A percentile compares a stretch with the other conserved stretches of the same genome.
Evolutionary conservation across 2,888 invertebrate species (phyloP).

Genomic region (Allophyes oxyacanthae): DNA sequence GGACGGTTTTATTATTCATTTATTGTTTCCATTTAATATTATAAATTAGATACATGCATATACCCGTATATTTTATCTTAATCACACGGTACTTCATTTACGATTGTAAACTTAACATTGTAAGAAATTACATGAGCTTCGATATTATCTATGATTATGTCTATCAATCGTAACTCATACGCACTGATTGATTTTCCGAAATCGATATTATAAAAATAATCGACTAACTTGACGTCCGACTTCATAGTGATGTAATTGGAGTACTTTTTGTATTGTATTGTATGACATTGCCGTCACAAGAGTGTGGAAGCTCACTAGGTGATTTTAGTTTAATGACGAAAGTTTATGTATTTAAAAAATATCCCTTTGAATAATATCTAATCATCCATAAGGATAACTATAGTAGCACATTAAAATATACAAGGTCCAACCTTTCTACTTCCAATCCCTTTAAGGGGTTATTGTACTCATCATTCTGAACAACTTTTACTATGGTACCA

Average conservation of each 20-base stretch:
- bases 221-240: conserved; percentile 66
- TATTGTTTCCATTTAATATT: conserved; percentile 83
- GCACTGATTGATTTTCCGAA: conserved; percentile 52
- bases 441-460: too few species aligned
- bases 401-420: too few species aligned
- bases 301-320: conserved; percentile 53
- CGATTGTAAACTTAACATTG: conserved; percentile 65
- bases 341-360: conserved; percentile 2
- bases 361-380: too few species aligned
- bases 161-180: conserved; percentile 44
- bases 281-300: conserved; percentile 68
- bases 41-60: conserved; percentile 63
- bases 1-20: conserved; percentile 87
- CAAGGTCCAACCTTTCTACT: too few species aligned
- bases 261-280: conserved; percentile 57
- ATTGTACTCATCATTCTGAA: too few species aligned
- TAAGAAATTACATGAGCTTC: conserved; percentile 80
- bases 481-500: too few species aligned
- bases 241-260: conserved; percentile 65
- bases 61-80: conserved; percentile 74
- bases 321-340: conserved; percentile 9
- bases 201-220: conserved; percentile 50
- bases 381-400: too few species aligned
- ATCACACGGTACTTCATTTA: conserved; percentile 79
- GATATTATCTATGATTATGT: conserved; percentile 49